Evolutionary conservation across 2,113 vertebrate genomes (phyloP), one percentile per base, ranked within the genome.

Genomic region (Patagioenas fasciata): DNA sequence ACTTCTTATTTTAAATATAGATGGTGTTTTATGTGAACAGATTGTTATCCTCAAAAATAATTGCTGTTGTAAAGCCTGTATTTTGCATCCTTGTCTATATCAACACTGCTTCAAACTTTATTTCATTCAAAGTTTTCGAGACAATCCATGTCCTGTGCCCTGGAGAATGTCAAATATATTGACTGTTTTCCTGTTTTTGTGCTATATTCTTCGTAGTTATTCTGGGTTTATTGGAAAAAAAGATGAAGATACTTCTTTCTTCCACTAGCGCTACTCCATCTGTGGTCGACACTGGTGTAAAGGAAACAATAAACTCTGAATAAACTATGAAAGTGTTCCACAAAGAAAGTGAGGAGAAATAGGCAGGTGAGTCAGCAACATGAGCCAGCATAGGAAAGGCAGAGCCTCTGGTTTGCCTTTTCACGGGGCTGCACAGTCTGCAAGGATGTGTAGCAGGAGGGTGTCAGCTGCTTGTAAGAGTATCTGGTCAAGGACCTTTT

Each of bases 11-110:
- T 96, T 93, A 95, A 95, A 93, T 95, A 93, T 96, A 95, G 94
- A 95, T 91, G 83, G 86, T 87, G 80, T 84, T 95, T 95, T 89
- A 91, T 96, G 77, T 89, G 94, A 96, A 91, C 89, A 96, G 95
- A 96, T 95, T 97, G 96, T 96, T 96, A 93, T 97, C 89, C 86
- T 91, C 94, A 92, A 86, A 96, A 96, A 95, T 96, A 92, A 96
- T 96, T 96, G 91, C 94, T 89, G 91, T 64, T 78, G 73, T 88
- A 95, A 93, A 92, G 56, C 51, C 80, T 64, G 20, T 40, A 57
- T 88, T 96, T 92, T 95, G 42, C 53, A 60, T 95, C 65, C 32
- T 92, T 89, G 61, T 81, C 83, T 92, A 17, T 86, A 75, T 81
- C 83, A 93, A 93, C 80, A 44, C 38, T 64, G 61, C 69, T 89